Percentiles rank a stretch among this genome's conserved stretches.
Evolutionary conservation across 1,140 invertebrate genomes (phyloP).

Genomic region (Aethina tumida): DNA sequence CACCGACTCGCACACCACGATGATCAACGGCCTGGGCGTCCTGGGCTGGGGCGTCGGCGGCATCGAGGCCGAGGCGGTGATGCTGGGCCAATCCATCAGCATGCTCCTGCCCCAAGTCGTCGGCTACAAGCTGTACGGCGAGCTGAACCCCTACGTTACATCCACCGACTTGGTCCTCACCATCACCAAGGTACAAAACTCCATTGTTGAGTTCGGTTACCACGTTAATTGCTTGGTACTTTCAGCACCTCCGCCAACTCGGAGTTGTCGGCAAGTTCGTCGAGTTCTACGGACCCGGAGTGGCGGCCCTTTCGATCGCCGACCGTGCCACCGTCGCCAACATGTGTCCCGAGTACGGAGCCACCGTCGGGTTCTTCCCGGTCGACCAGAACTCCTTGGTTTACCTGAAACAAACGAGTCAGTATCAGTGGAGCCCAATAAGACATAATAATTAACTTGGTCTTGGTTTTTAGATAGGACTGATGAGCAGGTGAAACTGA

Average conservation of each 20-base stretch:
- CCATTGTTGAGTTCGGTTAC: conserved; percentile 1
- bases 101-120: conserved; percentile 95
- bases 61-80: conserved; percentile 85
- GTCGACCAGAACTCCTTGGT: conserved; percentile 78
- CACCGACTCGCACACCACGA: conserved; percentile 97
- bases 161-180: conserved; percentile 97
- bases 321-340: conserved; percentile 91
- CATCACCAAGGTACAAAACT: conserved; percentile 75
- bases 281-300: conserved; percentile 94
- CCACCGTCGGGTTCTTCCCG: conserved; percentile 93
- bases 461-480: conserved; percentile 57
- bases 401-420: conserved; percentile 86
- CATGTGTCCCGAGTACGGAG: conserved; percentile 98
- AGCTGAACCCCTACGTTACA: conserved; percentile 74
- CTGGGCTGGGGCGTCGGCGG: conserved; percentile 70
- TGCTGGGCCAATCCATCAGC: conserved; percentile 91
- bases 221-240: conserved; percentile 13
- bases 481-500: conserved; percentile 69
- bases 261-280: conserved; percentile 98
- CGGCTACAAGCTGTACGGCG: conserved; percentile 83
- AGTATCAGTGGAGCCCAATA: conserved; percentile 13
- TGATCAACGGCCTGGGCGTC: conserved; percentile 90
- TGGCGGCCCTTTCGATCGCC: conserved; percentile 81
- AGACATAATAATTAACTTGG: not conserved
- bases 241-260: conserved; percentile 78